Evolutionary conservation across 2,797 vertebrate genomes (phyloP).

Genomic region (Phaenicophaeus curvirostris): DNA sequence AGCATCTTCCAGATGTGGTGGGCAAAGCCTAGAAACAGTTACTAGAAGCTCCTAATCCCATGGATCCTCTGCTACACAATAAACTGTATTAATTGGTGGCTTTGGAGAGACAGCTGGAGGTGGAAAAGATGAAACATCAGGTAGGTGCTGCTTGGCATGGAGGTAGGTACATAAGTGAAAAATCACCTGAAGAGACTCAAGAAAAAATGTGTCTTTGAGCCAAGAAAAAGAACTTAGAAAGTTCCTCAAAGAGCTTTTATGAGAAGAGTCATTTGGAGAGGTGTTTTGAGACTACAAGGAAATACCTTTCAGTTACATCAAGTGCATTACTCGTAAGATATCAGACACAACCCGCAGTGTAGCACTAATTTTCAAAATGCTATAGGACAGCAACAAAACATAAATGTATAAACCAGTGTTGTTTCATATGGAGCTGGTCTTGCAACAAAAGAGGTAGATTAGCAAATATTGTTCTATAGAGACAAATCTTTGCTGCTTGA

Average conservation of each 20-base stretch:
- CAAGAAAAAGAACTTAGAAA: neutral
- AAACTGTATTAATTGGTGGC: neutral
- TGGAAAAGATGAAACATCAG: neutral
- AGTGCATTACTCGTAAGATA: neutral
- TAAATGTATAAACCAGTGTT: neutral
- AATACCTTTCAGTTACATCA: neutral
- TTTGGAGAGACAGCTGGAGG: neutral
- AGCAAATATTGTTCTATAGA: neutral
- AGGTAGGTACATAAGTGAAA: neutral
- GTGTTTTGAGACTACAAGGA: neutral
- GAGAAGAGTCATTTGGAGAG: neutral
- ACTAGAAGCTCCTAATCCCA: neutral
- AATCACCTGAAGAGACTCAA: neutral
- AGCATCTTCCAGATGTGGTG: neutral
- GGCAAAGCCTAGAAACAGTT: neutral
- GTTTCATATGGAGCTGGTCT: neutral
- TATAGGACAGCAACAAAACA: neutral
- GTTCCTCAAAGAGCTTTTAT: neutral
- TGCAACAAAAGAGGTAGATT: neutral
- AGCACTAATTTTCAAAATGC: neutral
- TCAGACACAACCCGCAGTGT: neutral
- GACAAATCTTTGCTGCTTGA: neutral
- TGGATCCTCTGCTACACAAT: neutral
- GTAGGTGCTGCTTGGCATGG: neutral
- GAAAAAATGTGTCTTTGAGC: neutral